Evolutionary conservation across 2,113 vertebrate species (phyloP), one percentile per base, ranked within the genome.

Genomic region (Cavia porcellus): DNA sequence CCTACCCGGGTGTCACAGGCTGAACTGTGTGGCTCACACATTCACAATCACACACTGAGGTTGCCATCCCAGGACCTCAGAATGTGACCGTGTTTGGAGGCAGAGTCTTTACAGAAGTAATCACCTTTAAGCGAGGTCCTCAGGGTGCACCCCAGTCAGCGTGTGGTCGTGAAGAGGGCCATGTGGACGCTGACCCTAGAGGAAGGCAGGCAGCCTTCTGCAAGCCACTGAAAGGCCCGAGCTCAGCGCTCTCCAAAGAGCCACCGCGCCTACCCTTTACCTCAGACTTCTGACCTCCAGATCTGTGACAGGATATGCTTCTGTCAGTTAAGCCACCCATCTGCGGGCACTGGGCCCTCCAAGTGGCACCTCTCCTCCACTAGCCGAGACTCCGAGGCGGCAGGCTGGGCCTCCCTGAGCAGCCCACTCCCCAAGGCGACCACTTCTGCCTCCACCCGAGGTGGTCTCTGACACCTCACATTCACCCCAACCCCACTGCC

Each of bases 111-210:
- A 19, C 38, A 38, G 38, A 87, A 30, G 35, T 35, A 52, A 32
- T 55, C 10, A 14, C 38, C 35, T 52, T 52, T 42, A 55, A 55
- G 50, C 8, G 74, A 59, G 47, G 35, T 38, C 89, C 8, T 13
- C 14, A 4, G 50, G 62, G 7, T 32, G 30, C 7, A 1, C 3
- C 57, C 38, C 45, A 2, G 9, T n/a, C 77, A 70, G 8, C 50
- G 3, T 1, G 13, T 2, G 62, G 64, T 30, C 79, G 3, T 12
- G 0, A 5, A 38, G 30, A 79, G 52, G 38, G 17, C 25, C 14
- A 57, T 5, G 8, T n/a, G 35, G 42, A 42, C 9, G 13, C n/a
- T 8, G 45, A 14, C 38, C 2, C 3, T 0, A 3, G 2, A 9
- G 42, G 22, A 32, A 50, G 30, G 68, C 6, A 24, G 62, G 19